These are phyloP conservation scores for Aplysia californica DNA, from an alignment of 1,140 invertebrate species.

Conservation along the genomic window DNA sequence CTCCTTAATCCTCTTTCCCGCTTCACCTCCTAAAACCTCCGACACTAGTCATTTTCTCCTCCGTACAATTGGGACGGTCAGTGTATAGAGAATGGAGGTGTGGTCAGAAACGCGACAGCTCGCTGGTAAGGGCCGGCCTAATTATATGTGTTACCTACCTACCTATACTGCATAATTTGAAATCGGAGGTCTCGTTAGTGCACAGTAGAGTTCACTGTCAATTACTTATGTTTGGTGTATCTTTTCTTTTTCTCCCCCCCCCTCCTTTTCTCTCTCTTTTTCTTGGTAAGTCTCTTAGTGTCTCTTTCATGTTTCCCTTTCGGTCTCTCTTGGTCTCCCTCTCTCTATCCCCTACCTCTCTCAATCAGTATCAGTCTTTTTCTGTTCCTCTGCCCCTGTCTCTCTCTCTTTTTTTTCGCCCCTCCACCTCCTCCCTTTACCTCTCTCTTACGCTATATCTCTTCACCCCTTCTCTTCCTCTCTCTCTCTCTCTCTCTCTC, in stretches of 20 bases:
- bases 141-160: too few species aligned
- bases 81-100: too few species aligned
- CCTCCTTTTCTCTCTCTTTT: constrained; percentile 21
- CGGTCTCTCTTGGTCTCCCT: constrained; percentile 2
- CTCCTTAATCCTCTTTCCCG: too few species aligned
- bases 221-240: background rate
- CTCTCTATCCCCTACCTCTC: background rate
- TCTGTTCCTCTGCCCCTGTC: background rate
- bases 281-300: constrained; percentile 9
- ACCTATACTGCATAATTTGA: too few species aligned
- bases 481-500: background rate
- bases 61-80: too few species aligned
- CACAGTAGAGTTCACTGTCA: too few species aligned
- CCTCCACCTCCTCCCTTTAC: background rate
- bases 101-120: too few species aligned
- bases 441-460: background rate
- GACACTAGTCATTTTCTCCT: too few species aligned
- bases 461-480: background rate
- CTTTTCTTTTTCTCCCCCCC: constrained; percentile 2
- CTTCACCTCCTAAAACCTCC: too few species aligned
- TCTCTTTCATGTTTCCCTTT: background rate
- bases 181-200: too few species aligned
- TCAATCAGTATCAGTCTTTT: too few species aligned
- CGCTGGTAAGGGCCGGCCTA: too few species aligned
- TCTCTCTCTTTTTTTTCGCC: background rate